phyloP scores from a whole-genome alignment of 30 jellyfish, hydroid and myxozoan species.

The Aurelia coerulea region DNA sequence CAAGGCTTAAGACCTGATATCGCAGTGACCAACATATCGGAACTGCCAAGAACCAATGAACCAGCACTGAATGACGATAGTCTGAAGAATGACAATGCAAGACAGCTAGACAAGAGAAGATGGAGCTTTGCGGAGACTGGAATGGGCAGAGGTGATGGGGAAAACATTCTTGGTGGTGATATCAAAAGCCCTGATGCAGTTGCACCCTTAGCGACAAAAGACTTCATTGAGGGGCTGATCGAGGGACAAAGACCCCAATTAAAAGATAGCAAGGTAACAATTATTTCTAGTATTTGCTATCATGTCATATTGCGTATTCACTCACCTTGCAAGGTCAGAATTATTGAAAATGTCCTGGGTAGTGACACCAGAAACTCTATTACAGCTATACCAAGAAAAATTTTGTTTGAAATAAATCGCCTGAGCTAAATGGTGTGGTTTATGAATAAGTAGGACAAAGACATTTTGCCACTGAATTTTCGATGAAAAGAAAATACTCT shows the following conservation, averaged over 20 bases:
- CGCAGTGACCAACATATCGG: constrained; percentile 91
- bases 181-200: constrained; percentile 10
- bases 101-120: constrained; percentile 54
- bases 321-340: too few relatives aligned
- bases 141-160: constrained; percentile 34
- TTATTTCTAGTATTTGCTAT: neutral
- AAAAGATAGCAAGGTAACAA: constrained; percentile 26
- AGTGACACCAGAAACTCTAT: too few relatives aligned
- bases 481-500: too few relatives aligned
- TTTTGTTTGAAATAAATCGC: too few relatives aligned
- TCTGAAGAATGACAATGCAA: constrained; percentile 71
- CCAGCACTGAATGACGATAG: constrained; percentile 85
- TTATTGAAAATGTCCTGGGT: too few relatives aligned
- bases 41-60: constrained; percentile 93
- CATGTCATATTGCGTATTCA: too few relatives aligned
- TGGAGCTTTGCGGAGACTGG: constrained; percentile 80
- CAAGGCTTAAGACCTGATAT: constrained; percentile 86
- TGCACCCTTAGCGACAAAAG: constrained; percentile 19
- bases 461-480: too few relatives aligned
- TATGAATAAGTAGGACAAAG: too few relatives aligned
- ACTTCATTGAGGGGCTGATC: constrained; percentile 41
- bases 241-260: constrained; percentile 58
- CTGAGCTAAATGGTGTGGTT: too few relatives aligned
- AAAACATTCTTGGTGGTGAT: neutral
- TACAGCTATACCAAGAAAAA: too few relatives aligned